Base-by-base conservation (phyloP, 1,140 invertebrate species). In the Drosophila dunni region DNA sequence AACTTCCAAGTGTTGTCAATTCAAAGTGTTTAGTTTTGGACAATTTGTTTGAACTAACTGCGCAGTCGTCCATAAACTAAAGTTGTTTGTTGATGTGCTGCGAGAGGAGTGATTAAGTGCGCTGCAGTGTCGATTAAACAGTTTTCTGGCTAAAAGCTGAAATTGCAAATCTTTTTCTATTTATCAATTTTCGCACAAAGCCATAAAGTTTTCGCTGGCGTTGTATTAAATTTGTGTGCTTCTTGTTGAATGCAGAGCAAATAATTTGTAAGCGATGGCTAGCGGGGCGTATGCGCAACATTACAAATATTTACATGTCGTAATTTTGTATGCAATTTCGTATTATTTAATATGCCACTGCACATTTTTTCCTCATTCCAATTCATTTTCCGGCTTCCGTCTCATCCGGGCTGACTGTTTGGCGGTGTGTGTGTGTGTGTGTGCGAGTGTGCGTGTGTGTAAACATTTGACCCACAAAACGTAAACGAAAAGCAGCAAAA, bases 231-330 rank as follows among this genome's bases (percentile, higher is more conserved):
- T 45, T 20, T 20, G 11, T 13, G 3, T 4, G 33, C 15, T 44
- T 33, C 20, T 17, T 38, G 11, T 29, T n/a, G 10, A 36, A 36
- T 17, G 20, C 13, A 36, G 45, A 57, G 7, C 10, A 57, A 57
- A 24, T 57, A 11, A 57, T 40, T 56, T 46, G 17, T 33, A 13
- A 42, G n/a, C n/a, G 10, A 1, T 65, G 63, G 24, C 63, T 11
- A 33, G 13, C 29, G 46, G 56, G 46, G n/a, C 61, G 68, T 63
- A 71, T 71, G 68, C 42, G 51, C 68, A 65, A 58, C 53, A 65
- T 65, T 48, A 54, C 53, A 71, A 71, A 71, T 71, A 71, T 71
- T 71, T 71, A 58, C 61, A 53, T 72, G 45, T 44, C 54, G 45
- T 72, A 58, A 66, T 63, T 66, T 50, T 65, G 61, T 36, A 57